Base-by-base conservation (phyloP, 2,888 invertebrate species). In the Girardia tigrina region DNA sequence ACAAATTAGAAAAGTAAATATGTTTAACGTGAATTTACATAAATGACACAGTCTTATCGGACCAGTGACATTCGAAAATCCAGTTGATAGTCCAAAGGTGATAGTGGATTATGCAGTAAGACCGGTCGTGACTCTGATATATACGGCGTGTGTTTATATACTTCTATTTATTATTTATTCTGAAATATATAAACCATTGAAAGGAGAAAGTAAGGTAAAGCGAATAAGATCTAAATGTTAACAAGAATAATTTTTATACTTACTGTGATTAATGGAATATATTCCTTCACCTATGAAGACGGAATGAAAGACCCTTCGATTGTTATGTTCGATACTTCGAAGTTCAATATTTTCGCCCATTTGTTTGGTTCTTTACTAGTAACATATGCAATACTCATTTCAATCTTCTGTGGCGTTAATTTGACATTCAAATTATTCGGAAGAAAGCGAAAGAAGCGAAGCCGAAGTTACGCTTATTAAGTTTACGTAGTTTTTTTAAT, bases 121-220 rank as follows among this genome's bases (percentile, higher is more conserved):
- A n/a, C n/a, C n/a, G n/a, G n/a, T n/a, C n/a, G n/a, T n/a, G n/a
- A n/a, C n/a, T n/a, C n/a, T n/a, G n/a, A n/a, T n/a, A n/a, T n/a
- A n/a, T n/a, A n/a, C n/a, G n/a, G n/a, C 56, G 56, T 56, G n/a
- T 56, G 56, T 56, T 56, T 56, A 56, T 56, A 56, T 20, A 20
- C 56, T 23, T 20, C 4, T 56, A 56, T n/a, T 4, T 56, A n/a
- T n/a, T 56, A 23, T 56, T 56, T 56, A 56, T 56, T 12, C 4
- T 56, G 2, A 20, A 12, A 4, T 56, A 56, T 56, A 12, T 56
- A 56, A 56, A 56, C 56, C 8, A n/a, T 6, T n/a, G 8, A 8
- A 56, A 4, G 56, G 56, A 56, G 56, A 56, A 56, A 36, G 16
- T 16, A 16, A 12, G 36, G 36, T 36, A 12, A 36, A 12, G 36